Evolutionary conservation across 1,140 invertebrate species (phyloP).

Genomic region (Cyclargus thomasi): DNA sequence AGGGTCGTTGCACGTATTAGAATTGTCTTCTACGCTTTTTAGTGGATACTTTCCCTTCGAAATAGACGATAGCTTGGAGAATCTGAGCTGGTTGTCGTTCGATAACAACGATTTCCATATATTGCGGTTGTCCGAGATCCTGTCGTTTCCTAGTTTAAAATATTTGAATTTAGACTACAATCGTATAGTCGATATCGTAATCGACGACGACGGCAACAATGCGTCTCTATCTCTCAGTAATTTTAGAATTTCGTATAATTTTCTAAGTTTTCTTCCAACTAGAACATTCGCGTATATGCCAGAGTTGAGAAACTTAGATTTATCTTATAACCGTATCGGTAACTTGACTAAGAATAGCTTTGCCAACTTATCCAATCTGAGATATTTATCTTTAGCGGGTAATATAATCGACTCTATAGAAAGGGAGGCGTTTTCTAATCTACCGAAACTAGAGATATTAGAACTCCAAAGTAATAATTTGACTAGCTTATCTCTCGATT

Average conservation of each 20-base stretch:
- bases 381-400: slow-evolving; percentile 81
- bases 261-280: slow-evolving; percentile 77
- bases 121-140: slow-evolving; percentile 79
- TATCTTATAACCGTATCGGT: slow-evolving; percentile 83
- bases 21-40: slow-evolving; percentile 89
- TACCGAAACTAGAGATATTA: slow-evolving; percentile 81
- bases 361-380: slow-evolving; percentile 79
- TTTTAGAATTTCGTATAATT: slow-evolving; percentile 85
- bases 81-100: slow-evolving; percentile 88
- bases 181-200: slow-evolving; percentile 78
- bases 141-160: slow-evolving; percentile 80
- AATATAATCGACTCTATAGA: slow-evolving; percentile 80
- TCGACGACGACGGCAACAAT: slow-evolving; percentile 80
- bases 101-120: slow-evolving; percentile 91
- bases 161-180: slow-evolving; percentile 93
- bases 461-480: slow-evolving; percentile 85
- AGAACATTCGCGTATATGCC: slow-evolving; percentile 80
- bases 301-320: slow-evolving; percentile 81
- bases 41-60: slow-evolving; percentile 85
- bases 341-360: slow-evolving; percentile 77
- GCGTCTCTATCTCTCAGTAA: slow-evolving; percentile 85
- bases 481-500: slow-evolving; percentile 78
- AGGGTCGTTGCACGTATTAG: slow-evolving; percentile 83
- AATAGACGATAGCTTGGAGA: slow-evolving; percentile 78
- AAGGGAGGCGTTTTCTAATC: slow-evolving; percentile 79